Evolutionary conservation across 2,888 invertebrate species (phyloP).

Genomic region (Theretra japonica): DNA sequence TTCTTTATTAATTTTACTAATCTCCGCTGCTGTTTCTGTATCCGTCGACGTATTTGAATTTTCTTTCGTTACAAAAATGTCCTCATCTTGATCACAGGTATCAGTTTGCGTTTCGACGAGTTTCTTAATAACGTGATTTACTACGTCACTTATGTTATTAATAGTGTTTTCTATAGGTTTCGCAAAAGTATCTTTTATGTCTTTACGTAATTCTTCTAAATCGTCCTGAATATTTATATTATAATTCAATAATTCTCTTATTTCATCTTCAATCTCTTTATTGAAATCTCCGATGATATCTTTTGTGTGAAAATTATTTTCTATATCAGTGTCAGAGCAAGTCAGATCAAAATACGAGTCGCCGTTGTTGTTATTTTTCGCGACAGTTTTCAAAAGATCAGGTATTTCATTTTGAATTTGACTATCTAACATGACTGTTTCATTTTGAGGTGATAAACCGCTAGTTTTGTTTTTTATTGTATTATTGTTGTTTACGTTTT

Average conservation of each 20-base stretch:
- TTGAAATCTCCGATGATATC: constrained; percentile 85
- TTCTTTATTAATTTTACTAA: constrained; percentile 61
- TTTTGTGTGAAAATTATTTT: constrained; percentile 76
- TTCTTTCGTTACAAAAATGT: neutral
- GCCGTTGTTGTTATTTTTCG: constrained; percentile 72
- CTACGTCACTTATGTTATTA: constrained; percentile 81
- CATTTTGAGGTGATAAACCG: constrained; percentile 37
- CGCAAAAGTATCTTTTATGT: constrained; percentile 79
- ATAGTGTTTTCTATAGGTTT: constrained; percentile 81
- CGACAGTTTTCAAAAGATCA: constrained; percentile 74
- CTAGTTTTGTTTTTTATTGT: constrained; percentile 52
- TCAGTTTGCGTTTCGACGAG: constrained; percentile 74
- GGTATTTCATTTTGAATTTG: constrained; percentile 68
- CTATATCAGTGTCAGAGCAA: constrained; percentile 73
- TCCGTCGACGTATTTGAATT: constrained; percentile 38
- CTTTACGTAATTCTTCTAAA: constrained; percentile 77
- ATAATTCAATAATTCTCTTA: constrained; percentile 78
- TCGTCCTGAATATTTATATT: constrained; percentile 79
- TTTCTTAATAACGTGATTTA: constrained; percentile 80
- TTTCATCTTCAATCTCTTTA: constrained; percentile 85
- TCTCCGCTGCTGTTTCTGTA: constrained; percentile 47
- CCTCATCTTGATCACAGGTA: constrained; percentile 51
- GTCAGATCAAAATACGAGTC: constrained; percentile 62
- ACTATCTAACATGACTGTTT: constrained; percentile 54
- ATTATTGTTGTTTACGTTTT: constrained; percentile 75